Percentiles rank a stretch among this genome's conserved stretches.
These are phyloP conservation scores for Drosophila paucipuncta DNA, from an alignment of 2,888 invertebrate species.

Conservation along the genomic window DNA sequence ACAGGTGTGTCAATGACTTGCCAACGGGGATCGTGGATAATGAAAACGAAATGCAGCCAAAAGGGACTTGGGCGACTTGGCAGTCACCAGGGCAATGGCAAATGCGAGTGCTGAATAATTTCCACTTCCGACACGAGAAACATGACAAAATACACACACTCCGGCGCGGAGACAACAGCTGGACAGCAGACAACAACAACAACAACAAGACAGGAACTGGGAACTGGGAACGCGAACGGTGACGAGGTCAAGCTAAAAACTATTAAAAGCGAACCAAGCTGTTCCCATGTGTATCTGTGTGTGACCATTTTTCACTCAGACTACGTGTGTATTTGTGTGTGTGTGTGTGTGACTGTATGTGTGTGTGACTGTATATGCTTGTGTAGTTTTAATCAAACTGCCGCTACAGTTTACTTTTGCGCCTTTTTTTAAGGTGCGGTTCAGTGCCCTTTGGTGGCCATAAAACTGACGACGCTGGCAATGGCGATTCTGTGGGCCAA, in stretches of 20 bases:
- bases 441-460: slow-evolving; percentile 80
- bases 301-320: slow-evolving; percentile 56
- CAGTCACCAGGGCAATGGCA: slow-evolving; percentile 71
- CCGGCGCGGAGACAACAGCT: slow-evolving; percentile 53
- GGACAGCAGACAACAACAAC: slow-evolving; percentile 29
- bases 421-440: slow-evolving; percentile 79
- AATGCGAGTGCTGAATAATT: slow-evolving; percentile 69
- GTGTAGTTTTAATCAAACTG: slow-evolving; percentile 77
- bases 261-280: slow-evolving; percentile 74
- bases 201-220: slow-evolving; percentile 23
- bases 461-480: slow-evolving; percentile 59
- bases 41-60: slow-evolving; percentile 76
- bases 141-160: slow-evolving; percentile 54
- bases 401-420: slow-evolving; percentile 73
- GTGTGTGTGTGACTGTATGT: slow-evolving; percentile 24
- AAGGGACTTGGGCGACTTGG: slow-evolving; percentile 43
- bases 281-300: slow-evolving; percentile 72
- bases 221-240: slow-evolving; percentile 53
- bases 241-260: slow-evolving; percentile 79
- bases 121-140: slow-evolving; percentile 76
- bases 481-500: slow-evolving; percentile 46
- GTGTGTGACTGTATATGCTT: slow-evolving; percentile 19
- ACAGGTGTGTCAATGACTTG: slow-evolving; percentile 79
- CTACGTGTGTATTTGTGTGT: not conserved
- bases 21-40: slow-evolving; percentile 66